Evolutionary conservation across 2,113 vertebrate species (phyloP).

Genomic region (Acrocephalus kingi): DNA sequence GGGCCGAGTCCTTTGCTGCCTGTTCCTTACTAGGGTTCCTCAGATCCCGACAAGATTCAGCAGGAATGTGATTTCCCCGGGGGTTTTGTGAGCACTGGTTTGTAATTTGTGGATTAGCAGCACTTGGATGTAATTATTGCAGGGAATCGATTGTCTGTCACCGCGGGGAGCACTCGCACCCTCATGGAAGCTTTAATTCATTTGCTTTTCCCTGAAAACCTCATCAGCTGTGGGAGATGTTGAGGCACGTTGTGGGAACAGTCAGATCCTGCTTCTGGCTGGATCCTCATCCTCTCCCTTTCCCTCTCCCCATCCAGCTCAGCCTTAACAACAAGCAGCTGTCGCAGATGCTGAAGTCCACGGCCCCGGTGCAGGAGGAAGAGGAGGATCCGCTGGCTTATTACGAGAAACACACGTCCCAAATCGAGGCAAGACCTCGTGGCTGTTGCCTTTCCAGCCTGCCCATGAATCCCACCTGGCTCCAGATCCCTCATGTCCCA

Average conservation of each 20-base stretch:
- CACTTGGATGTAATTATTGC: constrained; percentile 59
- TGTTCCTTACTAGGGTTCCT: neutral
- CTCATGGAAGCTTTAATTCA: constrained; percentile 18
- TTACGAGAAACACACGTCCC: constrained; percentile 88
- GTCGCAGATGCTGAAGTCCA: constrained; percentile 91
- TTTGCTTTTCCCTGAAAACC: constrained; percentile 13
- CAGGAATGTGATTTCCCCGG: constrained; percentile 43
- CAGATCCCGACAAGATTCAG: neutral
- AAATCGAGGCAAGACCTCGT: constrained; percentile 83
- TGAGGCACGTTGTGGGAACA: neutral
- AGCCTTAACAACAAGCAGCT: constrained; percentile 93
- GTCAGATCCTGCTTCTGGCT: neutral
- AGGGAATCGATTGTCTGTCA: constrained; percentile 44
- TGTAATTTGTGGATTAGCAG: constrained; percentile 65
- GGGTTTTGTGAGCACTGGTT: constrained; percentile 30
- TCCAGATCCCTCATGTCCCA: fast-evolving
- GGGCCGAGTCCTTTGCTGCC: neutral
- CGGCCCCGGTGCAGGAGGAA: constrained; percentile 76
- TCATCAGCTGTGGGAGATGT: neutral
- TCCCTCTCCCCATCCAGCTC: constrained; percentile 74
- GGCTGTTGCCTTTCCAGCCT: neutral
- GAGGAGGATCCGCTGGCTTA: constrained; percentile 91
- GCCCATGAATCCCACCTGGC: neutral
- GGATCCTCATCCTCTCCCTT: neutral
- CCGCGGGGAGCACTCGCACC: neutral